These are phyloP conservation scores for Campoplex capitator DNA, from an alignment of 2,888 invertebrate species.

Conservation along the genomic window DNA sequence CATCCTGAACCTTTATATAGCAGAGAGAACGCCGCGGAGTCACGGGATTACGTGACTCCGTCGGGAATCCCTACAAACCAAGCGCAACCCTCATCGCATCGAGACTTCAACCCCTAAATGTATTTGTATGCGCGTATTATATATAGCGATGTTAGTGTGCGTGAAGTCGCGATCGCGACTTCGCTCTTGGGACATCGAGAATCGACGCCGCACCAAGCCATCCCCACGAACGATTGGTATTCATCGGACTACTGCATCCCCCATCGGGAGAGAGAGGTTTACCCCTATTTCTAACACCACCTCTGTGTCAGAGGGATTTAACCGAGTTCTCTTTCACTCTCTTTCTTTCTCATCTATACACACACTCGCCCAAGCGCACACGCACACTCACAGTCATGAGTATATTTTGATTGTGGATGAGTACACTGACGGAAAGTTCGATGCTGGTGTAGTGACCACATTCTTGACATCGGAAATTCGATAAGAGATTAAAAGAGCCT, in stretches of 20 bases:
- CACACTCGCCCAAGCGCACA: no score
- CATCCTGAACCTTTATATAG: slow-evolving; percentile 46
- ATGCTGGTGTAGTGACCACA: not conserved
- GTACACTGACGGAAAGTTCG: not conserved
- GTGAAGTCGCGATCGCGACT: slow-evolving; percentile 43
- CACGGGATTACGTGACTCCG: slow-evolving; percentile 66
- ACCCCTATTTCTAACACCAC: slow-evolving; percentile 57
- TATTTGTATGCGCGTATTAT: not conserved
- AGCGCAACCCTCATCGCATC: slow-evolving; percentile 21
- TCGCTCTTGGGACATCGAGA: slow-evolving; percentile 60
- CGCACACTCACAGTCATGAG: not conserved
- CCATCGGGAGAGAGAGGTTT: slow-evolving; percentile 49
- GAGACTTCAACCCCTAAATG: slow-evolving; percentile 25
- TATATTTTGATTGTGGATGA: not conserved
- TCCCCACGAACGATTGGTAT: slow-evolving; percentile 64
- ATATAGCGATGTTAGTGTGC: not conserved
- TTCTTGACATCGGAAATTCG: slow-evolving; percentile 3
- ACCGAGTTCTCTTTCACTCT: slow-evolving; percentile 33
- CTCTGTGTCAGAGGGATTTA: slow-evolving; percentile 49
- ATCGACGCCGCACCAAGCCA: slow-evolving; percentile 40
- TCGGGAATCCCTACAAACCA: slow-evolving; percentile 47
- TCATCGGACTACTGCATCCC: slow-evolving; percentile 62
- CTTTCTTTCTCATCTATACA: not conserved
- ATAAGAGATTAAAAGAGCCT: not conserved
- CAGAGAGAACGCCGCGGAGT: slow-evolving; percentile 53